Evolutionary conservation across 2,113 vertebrate genomes (phyloP).

Genomic region (Chinchilla lanigera): DNA sequence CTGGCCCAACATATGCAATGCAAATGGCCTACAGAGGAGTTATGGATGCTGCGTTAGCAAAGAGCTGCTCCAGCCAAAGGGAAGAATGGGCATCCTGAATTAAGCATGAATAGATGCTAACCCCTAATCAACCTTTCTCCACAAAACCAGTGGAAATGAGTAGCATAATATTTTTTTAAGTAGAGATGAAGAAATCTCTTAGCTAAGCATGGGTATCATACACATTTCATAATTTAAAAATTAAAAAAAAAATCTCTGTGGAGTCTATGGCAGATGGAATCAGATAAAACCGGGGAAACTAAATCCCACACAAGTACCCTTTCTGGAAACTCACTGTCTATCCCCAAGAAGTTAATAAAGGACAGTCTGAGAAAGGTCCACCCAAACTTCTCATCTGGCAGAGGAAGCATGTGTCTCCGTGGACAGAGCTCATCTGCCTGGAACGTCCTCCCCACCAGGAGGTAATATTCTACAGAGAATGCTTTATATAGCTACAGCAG

Average conservation of each 20-base stretch:
- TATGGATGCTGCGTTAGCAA: too few species aligned
- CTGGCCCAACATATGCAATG: not conserved
- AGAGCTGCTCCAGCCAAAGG: not conserved
- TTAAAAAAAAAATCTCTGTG: not conserved
- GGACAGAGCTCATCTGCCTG: not conserved
- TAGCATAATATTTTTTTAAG: not conserved
- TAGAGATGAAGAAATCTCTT: not conserved
- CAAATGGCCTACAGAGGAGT: not conserved
- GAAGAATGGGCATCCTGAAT: not conserved
- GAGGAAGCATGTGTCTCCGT: not conserved
- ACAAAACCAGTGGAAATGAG: not conserved
- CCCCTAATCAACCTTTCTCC: not conserved
- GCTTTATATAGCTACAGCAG: not conserved
- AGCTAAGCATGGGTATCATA: not conserved
- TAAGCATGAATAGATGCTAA: not conserved
- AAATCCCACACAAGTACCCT: not conserved
- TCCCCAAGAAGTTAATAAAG: not conserved
- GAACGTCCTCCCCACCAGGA: not conserved
- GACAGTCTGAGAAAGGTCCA: not conserved
- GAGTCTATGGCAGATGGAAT: not conserved
- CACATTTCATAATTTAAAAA: not conserved
- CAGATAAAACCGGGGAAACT: not conserved
- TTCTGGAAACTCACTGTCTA: not conserved
- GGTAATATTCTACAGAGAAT: not conserved
- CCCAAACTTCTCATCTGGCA: not conserved